Evolutionary conservation across 2,797 vertebrate species (phyloP), one percentile per base, ranked within the genome.

Genomic region (Meda fulgida): DNA sequence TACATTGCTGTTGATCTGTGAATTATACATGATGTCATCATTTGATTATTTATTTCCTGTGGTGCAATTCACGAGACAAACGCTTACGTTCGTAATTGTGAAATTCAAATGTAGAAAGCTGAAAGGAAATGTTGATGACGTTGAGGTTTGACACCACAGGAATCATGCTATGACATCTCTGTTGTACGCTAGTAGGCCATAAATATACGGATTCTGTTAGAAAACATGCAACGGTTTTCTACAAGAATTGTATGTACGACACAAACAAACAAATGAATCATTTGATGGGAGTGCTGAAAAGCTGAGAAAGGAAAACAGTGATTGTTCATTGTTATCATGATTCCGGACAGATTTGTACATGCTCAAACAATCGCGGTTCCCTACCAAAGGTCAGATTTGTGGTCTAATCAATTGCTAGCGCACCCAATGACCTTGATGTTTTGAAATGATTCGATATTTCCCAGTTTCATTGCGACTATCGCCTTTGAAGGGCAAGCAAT

Each of bases 1-100:
- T 88, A 90, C 88, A 90, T 89, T 85, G 89, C 80, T 78, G 87
- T 88, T 89, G 88, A 92, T 89, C 90, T 89, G 89, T 83, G 84
- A 93, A 88, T 91, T 89, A 90, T 65, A 88, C 89, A 89, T 90
- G 89, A 90, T 73, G 88, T 89, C 81, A 84, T 40, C 67, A 70
- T 90, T 91, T 87, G 86, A 91, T 91, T 81, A 83, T 89, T 85
- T 73, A 89, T 90, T 91, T 92, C 89, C 76, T 51, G 55, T 71
- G 75, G 34, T 82, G 66, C 73, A 73, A 87, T 81, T 89, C 81
- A 81, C 58, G 80, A 84, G 89, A 85, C n/a, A 43, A 87, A 78
- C 72, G 78, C 84, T 89, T 71, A 51, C 31, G 58, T 87, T 92
- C 83, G 87, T 89, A 83, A 92, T 91, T 40, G 84, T 84, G 51